These are phyloP conservation scores for Periophthalmodon schlosseri DNA, from an alignment of 2,113 vertebrate genomes.

Conservation along the genomic window DNA sequence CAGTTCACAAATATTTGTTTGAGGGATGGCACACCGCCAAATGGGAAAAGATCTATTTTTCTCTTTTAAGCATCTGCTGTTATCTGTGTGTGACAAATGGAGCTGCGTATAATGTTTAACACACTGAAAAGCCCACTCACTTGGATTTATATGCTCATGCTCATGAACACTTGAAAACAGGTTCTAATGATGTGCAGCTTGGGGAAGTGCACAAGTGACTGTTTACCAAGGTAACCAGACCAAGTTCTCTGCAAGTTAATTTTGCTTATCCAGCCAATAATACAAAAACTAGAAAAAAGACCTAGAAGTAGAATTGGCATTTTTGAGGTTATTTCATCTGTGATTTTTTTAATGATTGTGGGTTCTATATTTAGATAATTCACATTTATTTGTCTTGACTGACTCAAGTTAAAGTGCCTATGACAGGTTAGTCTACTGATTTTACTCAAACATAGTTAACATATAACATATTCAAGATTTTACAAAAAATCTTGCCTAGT, in stretches of 20 bases:
- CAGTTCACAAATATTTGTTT: slow-evolving; percentile 4
- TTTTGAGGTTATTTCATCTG: background rate
- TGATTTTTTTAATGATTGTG: background rate
- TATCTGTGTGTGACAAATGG: slow-evolving; percentile 6
- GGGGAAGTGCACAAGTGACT: background rate
- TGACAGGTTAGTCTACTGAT: no score
- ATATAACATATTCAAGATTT: no score
- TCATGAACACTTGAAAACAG: background rate
- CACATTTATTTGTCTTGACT: background rate
- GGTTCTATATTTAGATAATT: background rate
- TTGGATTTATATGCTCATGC: background rate
- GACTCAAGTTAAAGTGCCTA: no score
- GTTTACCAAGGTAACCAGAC: background rate
- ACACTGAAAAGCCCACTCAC: background rate
- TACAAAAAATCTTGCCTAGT: no score
- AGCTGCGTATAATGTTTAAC: background rate
- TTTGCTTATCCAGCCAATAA: background rate
- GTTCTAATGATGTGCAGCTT: background rate
- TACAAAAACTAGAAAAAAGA: background rate
- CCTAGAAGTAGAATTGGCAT: background rate
- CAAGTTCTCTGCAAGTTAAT: background rate
- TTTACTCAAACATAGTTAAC: no score
- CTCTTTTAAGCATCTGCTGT: slow-evolving; percentile 1
- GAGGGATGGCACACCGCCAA: background rate
- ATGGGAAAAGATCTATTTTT: background rate